Base-by-base conservation (phyloP, 2,888 invertebrate genomes). In the Athalia cordata region DNA sequence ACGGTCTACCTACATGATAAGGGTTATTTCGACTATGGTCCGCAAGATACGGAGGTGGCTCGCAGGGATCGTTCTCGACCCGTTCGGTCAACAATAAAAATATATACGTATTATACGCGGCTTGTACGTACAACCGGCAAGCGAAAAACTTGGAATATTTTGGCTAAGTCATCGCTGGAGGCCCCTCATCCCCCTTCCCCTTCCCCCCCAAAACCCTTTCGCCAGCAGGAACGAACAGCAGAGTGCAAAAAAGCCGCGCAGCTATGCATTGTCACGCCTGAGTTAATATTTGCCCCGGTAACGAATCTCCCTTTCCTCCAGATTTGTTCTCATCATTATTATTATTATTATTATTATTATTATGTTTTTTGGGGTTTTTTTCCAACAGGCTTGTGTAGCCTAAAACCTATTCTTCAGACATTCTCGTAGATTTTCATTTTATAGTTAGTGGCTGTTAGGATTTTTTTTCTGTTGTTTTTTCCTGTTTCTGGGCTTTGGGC, bases 261-360 rank as follows among this genome's bases (percentile, higher is more conserved):
- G 6, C n/a, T n/a, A 55, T 55, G 70, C 70, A 70, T 70, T 70
- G 70, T 70, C 57, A 70, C 70, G 70, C 29, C 57, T 70, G 70
- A 45, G 70, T 55, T 70, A 70, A 70, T 70, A 70, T 57, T 70
- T 70, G 70, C n/a, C 43, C 13, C 13, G 43, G 55, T 45, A 70
- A 70, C 45, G 57, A 55, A 70, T 70, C 45, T n/a, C 55, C 43
- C 7, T 13, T 15, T 13, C 29, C 5, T 7, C 5, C 52, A 13
- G 50, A 11, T 11, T 13, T 67, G 8, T 49, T 15, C 15, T n/a
- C 9, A 43, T 43, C 43, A 43, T 64, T 64, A 2, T 8, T 64
- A 29, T 11, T 6, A 11, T 64, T 64, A 5, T 64, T 64, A 4
- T 8, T 49, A 13, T 66, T 66, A 29, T 8, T 55, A 55, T n/a